Conservation (phyloP, 2,113 vertebrate genomes). For the Gallinago jamesoni region DNA sequence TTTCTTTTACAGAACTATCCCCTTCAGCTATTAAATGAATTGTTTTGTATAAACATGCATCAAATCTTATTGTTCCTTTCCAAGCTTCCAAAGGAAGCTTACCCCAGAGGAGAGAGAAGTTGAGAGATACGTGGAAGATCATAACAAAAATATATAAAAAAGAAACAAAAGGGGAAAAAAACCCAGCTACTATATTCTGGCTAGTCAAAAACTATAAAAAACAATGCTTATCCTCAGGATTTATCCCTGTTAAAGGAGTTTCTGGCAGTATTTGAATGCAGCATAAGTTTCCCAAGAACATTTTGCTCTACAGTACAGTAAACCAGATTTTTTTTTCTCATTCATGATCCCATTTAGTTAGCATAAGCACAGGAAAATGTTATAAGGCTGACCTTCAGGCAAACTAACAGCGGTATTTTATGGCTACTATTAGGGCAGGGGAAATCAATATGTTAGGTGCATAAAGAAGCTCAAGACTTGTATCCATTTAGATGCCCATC, state of each 20-base stretch:
- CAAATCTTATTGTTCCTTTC: neutral
- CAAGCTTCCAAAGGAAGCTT: neutral
- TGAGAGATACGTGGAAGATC: neutral
- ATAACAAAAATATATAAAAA: neutral
- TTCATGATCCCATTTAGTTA: neutral
- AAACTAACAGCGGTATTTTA: neutral
- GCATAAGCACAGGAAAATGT: neutral
- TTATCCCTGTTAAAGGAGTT: neutral
- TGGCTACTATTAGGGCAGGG: neutral
- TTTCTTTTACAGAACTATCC: neutral
- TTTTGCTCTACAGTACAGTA: neutral
- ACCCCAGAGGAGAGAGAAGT: neutral
- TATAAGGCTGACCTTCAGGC: neutral
- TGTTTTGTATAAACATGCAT: neutral
- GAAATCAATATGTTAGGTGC: neutral
- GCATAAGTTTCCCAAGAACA: neutral
- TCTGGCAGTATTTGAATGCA: neutral
- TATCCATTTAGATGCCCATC: neutral
- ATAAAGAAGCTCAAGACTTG: neutral
- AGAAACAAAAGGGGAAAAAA: fast-evolving
- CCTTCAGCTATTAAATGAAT: neutral
- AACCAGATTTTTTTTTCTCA: neutral
- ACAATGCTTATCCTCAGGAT: neutral
- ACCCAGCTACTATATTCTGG: neutral
- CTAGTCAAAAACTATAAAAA: neutral